Evolutionary conservation across 2,888 invertebrate genomes (phyloP), one percentile per base, ranked within the genome.

Genomic region (Lydus trimaculatus): DNA sequence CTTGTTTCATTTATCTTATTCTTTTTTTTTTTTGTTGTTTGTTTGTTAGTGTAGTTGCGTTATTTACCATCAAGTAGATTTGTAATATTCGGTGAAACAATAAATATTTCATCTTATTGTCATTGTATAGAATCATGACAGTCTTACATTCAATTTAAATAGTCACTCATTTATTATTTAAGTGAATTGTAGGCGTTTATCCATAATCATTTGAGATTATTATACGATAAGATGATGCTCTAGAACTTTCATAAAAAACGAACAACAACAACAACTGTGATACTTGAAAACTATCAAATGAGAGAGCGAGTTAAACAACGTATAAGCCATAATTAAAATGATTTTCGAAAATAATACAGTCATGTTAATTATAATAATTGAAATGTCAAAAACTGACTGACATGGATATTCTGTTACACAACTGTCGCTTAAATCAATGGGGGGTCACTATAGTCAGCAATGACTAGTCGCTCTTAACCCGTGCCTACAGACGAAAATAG

Each of bases 321-420:
- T n/a, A n/a, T n/a, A n/a, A 43, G 17, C 5, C 2, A 5, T 15
- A 36, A 13, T 36, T 15, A 36, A 36, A 36, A 36, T 36, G 13
- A 15, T 36, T 36, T 33, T 15, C 2, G 6, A 4, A 36, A 36
- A 36, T 36, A 15, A 36, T 15, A 36, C 13, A 6, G 1, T 6
- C 17, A 11, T 43, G 20, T 48, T 48, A 48, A 48, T 48, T 48
- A 20, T 48, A 31, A 60, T 67, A 67, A 67, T 67, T 67, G 64
- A 67, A 67, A 67, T 67, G 67, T 67, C 64, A 43, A 31, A 58
- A 33, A 62, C 48, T 61, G 67, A 64, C 43, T 68, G 67, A 68
- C 67, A 68, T 64, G 64, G 58, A 60, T n/a, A n/a, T 64, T 64
- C 39, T 59, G 61, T 64, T 64, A 64, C 64, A 67, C 67, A 31